Evolutionary conservation across 1,140 invertebrate species (phyloP).

Genomic region (Euura lappo): DNA sequence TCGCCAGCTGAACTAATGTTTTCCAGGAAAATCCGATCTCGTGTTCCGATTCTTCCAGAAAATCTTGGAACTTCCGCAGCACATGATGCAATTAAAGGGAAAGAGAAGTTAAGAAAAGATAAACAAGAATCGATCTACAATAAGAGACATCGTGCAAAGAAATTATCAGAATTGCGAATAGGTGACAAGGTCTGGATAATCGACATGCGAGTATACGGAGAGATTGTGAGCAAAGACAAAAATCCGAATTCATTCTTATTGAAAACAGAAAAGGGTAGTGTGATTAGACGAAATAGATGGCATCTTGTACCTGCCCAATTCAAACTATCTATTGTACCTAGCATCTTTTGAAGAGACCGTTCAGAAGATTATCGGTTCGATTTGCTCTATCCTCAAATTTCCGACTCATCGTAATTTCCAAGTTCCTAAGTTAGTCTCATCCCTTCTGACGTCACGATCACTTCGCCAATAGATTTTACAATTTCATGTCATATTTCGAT

Average conservation of each 20-base stretch:
- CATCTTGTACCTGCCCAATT: constrained; percentile 21
- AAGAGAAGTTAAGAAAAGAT: constrained; percentile 16
- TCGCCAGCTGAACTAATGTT: constrained; percentile 31
- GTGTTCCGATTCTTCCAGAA: constrained; percentile 21
- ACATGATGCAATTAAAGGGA: neutral
- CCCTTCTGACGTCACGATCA: too few species aligned
- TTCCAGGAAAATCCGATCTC: constrained; percentile 23
- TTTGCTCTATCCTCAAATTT: too few species aligned
- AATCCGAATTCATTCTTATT: constrained; percentile 23
- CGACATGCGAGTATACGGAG: constrained; percentile 25
- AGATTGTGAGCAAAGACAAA: constrained; percentile 6
- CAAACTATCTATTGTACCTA: neutral
- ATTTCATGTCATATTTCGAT: too few species aligned
- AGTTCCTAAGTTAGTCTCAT: too few species aligned
- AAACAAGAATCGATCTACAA: constrained; percentile 25
- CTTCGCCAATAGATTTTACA: too few species aligned
- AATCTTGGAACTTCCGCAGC: constrained; percentile 17
- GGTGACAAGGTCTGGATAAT: constrained; percentile 26
- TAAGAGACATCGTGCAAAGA: constrained; percentile 22
- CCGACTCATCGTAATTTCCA: too few species aligned
- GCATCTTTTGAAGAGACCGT: too few species aligned
- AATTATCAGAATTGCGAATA: constrained; percentile 16
- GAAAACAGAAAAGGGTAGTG: constrained; percentile 16
- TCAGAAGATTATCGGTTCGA: too few species aligned
- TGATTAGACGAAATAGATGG: constrained; percentile 27